Conservation (phyloP, 2,797 vertebrate species). For the Mallotus villosus region DNA sequence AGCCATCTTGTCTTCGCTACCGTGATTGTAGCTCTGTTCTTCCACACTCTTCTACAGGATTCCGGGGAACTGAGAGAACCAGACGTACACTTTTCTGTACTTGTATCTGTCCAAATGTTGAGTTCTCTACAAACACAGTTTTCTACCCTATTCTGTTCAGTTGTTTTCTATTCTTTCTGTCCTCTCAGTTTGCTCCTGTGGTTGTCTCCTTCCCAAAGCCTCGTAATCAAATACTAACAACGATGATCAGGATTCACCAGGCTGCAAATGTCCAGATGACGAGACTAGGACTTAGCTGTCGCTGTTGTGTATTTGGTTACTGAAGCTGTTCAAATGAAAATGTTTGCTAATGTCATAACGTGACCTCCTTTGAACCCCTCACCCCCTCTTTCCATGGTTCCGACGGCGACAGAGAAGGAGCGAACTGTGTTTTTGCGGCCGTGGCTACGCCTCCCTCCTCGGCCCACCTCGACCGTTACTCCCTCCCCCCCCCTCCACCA, state of each 20-base stretch:
- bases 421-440: slow-evolving; percentile 62
- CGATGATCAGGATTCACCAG: not conserved
- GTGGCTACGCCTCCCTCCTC: slow-evolving; percentile 50
- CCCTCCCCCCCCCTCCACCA: slow-evolving; percentile 22
- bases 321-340: not conserved
- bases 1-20: no score
- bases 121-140: not conserved
- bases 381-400: slow-evolving; percentile 35
- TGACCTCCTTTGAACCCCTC: slow-evolving; percentile 46
- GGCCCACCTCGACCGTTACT: slow-evolving; percentile 16
- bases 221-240: not conserved
- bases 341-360: not conserved
- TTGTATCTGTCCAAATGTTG: no score
- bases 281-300: not conserved
- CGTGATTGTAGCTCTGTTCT: no score
- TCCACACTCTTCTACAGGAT: no score
- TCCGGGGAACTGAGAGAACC: not conserved
- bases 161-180: not conserved
- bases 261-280: not conserved
- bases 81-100: not conserved
- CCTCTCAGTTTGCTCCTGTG: not conserved
- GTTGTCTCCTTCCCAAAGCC: not conserved
- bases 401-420: slow-evolving; percentile 60
- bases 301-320: not conserved
- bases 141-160: not conserved